Conservation (phyloP, 2,888 invertebrate species). For the Andrena camellia region DNA sequence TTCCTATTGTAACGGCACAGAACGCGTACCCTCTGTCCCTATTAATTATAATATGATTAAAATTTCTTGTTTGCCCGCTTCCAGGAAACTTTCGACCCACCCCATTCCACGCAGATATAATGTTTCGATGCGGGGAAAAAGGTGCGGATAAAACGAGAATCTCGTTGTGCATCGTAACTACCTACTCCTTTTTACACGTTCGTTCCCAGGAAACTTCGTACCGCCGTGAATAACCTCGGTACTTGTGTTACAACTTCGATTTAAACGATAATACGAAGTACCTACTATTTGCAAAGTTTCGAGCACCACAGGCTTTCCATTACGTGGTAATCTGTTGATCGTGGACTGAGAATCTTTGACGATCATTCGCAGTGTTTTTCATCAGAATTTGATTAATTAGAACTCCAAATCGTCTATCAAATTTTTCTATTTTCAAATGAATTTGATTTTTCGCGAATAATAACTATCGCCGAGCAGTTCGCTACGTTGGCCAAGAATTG, state of each 20-base stretch:
- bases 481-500: background rate
- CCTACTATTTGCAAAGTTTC: background rate
- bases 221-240: background rate
- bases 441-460: background rate
- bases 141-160: background rate
- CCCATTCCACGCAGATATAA: background rate
- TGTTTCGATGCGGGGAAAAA: no score
- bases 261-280: background rate
- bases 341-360: no score
- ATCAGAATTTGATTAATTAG: no score
- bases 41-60: slow-evolving; percentile 45
- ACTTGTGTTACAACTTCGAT: background rate
- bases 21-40: background rate
- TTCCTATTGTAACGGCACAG: slow-evolving; percentile 1
- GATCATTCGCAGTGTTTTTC: no score
- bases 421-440: no score
- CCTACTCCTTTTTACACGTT: slow-evolving; percentile 4
- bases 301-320: no score
- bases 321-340: no score
- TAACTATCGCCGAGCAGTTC: background rate
- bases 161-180: background rate
- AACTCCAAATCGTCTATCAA: no score
- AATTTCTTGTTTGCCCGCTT: slow-evolving; percentile 25
- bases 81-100: background rate
- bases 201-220: background rate